phyloP scores from a whole-genome alignment of 2,888 invertebrate species.

The Macrophya alboannulata region DNA sequence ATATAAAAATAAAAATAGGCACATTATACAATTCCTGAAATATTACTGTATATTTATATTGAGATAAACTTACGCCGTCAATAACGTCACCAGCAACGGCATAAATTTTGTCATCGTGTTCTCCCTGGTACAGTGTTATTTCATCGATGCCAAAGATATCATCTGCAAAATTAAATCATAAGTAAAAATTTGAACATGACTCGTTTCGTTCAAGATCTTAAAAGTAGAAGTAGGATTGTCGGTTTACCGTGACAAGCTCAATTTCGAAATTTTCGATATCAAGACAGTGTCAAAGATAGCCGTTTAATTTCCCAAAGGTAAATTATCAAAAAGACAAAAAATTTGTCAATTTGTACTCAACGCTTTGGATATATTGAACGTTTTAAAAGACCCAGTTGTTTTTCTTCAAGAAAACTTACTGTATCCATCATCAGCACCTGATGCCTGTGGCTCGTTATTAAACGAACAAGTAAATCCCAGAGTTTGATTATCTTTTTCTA shows the following conservation, averaged over 20 bases:
- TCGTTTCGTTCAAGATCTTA: background rate
- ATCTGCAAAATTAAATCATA: slow-evolving; percentile 82
- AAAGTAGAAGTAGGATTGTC: background rate
- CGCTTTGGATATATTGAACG: slow-evolving; percentile 65
- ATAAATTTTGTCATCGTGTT: slow-evolving; percentile 93
- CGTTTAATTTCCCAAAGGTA: slow-evolving; percentile 69
- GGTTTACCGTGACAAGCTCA: background rate
- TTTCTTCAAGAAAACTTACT: slow-evolving; percentile 80
- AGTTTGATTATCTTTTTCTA: slow-evolving; percentile 89
- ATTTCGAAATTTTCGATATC: background rate
- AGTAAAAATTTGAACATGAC: slow-evolving; percentile 67
- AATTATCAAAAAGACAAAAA: slow-evolving; percentile 53
- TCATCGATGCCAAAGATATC: slow-evolving; percentile 97
- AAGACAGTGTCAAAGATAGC: background rate
- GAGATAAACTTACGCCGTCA: slow-evolving; percentile 89
- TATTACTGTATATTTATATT: background rate
- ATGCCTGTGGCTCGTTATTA: slow-evolving; percentile 83
- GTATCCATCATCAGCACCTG: slow-evolving; percentile 87
- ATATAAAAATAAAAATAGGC: slow-evolving; percentile 73
- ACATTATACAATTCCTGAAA: slow-evolving; percentile 40
- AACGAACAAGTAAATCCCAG: slow-evolving; percentile 94
- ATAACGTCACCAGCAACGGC: slow-evolving; percentile 96
- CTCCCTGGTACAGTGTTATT: slow-evolving; percentile 93
- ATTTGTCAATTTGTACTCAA: slow-evolving; percentile 70
- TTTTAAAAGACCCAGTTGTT: slow-evolving; percentile 3